Base-by-base conservation (phyloP, 1,140 invertebrate species). In the Drosophila kikkawai region DNA sequence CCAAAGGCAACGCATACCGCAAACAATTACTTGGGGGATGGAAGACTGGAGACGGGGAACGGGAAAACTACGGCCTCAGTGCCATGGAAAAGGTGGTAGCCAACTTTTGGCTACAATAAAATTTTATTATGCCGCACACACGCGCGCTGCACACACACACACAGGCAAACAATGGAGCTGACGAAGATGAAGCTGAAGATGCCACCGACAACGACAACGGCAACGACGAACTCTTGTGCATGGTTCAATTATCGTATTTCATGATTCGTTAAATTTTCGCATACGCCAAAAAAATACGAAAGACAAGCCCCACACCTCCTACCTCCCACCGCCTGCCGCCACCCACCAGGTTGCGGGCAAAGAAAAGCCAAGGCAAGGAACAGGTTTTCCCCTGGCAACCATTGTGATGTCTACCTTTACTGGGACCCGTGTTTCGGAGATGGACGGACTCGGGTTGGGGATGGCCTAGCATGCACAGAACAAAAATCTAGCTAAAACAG, bases 161-260 rank as follows among this genome's bases (percentile, higher is more conserved):
- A 75, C 34, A 32, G 48, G 63, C 81, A 90, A 90, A 90, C 85
- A 88, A 88, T 81, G 75, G 75, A 69, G 59, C 67, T 79, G 77
- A 80, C 60, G 71, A 45, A 71, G 80, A 67, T 71, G 68, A 47
- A 88, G 85, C 68, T 70, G 68, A 74, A 85, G 82, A 85, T 71
- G 84, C 74, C 65, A 70, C 37, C 64, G 60, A 19, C 45, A 76
- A 66, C 78, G 69, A 42, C 45, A 63, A 58, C 63, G 56, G 48
- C 77, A 58, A 66, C 70, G 81, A 88, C 70, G 78, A 88, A 88
- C 78, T 91, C 86, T 90, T 88, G 86, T 90, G 85, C 85, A 90
- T 90, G 85, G 86, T 90, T 90, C 85, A 90, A 90, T 90, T 90
- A 90, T 90, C 86, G 85, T 90, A 91, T 90, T 90, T 90, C 85